phyloP scores from a whole-genome alignment of 2,888 invertebrate species.

The Prosapia bicincta region DNA sequence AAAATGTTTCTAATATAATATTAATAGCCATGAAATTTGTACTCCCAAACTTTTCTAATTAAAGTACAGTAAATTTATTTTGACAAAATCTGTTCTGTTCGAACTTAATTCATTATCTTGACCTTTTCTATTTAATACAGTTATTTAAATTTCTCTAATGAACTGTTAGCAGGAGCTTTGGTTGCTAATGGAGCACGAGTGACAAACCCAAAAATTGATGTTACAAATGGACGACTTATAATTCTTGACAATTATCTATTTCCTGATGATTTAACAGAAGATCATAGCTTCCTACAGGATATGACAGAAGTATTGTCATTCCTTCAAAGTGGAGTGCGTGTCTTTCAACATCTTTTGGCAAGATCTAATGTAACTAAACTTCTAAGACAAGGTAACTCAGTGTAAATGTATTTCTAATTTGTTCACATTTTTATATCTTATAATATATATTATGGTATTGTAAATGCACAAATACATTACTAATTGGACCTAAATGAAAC shows the following conservation, averaged over 20 bases:
- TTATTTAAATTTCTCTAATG: background rate
- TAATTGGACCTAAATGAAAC: too few relatives aligned
- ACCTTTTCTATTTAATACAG: too few relatives aligned
- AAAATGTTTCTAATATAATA: too few relatives aligned
- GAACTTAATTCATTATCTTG: too few relatives aligned
- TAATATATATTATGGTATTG: too few relatives aligned
- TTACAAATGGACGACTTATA: constrained; percentile 48
- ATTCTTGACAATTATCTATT: constrained; percentile 50
- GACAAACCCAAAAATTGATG: constrained; percentile 46
- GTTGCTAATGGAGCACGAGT: constrained; percentile 49
- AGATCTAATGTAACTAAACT: constrained; percentile 57
- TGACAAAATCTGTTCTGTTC: too few relatives aligned
- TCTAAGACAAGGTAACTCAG: constrained; percentile 54
- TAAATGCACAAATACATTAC: too few relatives aligned
- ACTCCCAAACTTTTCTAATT: too few relatives aligned
- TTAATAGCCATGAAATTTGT: too few relatives aligned
- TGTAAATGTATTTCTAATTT: too few relatives aligned
- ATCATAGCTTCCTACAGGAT: constrained; percentile 45
- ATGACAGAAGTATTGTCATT: constrained; percentile 54
- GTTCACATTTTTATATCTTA: too few relatives aligned
- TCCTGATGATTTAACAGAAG: constrained; percentile 43
- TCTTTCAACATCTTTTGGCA: constrained; percentile 60
- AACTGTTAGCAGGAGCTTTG: constrained; percentile 38
- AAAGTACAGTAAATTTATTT: too few relatives aligned
- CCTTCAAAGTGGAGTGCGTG: constrained; percentile 60